phyloP scores from a whole-genome alignment of 2,113 vertebrate species.

The Taxidea taxus region DNA sequence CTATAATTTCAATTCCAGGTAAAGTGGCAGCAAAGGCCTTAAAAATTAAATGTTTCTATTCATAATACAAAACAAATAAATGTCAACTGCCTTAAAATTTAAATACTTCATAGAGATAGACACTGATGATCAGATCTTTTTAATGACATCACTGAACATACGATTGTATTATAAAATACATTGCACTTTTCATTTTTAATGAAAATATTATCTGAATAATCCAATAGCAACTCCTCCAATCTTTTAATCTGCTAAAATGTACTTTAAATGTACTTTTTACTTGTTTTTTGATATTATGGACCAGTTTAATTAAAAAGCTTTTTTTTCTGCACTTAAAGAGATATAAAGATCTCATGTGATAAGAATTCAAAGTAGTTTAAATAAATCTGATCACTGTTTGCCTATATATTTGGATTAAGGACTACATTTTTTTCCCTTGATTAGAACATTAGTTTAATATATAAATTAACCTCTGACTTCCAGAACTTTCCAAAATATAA shows the following conservation, averaged over 20 bases:
- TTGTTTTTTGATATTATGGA: constrained; percentile 21
- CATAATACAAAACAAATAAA: not conserved
- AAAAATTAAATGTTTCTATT: not conserved
- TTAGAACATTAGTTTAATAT: not conserved
- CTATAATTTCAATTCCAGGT: not conserved
- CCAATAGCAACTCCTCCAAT: not conserved
- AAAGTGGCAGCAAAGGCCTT: not conserved
- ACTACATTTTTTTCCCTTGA: not conserved
- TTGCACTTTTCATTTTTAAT: not conserved
- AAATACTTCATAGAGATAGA: not conserved
- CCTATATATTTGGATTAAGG: not conserved
- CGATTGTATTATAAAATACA: not conserved
- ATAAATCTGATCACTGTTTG: not conserved
- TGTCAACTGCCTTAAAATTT: not conserved
- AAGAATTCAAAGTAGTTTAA: not conserved
- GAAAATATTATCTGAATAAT: constrained; percentile 9
- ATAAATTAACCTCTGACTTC: not conserved
- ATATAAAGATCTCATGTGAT: not conserved
- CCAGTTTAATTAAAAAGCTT: not conserved
- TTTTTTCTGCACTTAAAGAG: not conserved
- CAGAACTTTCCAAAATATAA: not conserved
- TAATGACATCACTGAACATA: not conserved
- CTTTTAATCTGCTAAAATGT: not conserved
- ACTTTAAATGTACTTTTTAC: not conserved
- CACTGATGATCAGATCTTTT: not conserved